Conservation (phyloP, 2,113 vertebrate species). For the Sarotherodon lohbergeri region DNA sequence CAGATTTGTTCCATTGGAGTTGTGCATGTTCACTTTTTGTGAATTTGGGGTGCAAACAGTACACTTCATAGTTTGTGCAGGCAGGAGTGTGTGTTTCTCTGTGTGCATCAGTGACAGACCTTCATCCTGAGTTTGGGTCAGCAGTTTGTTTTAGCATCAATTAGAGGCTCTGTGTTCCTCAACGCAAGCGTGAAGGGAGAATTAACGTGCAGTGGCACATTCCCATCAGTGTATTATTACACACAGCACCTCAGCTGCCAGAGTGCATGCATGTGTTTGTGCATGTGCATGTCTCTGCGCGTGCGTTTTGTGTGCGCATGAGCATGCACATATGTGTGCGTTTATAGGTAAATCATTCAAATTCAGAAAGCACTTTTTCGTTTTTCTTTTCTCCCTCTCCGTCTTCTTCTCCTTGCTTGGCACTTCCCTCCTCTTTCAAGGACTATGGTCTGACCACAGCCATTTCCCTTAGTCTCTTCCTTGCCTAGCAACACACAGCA, state of each 20-base stretch:
- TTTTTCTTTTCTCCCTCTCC: background rate
- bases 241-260: constrained; percentile 59
- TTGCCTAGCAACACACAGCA: constrained; percentile 56
- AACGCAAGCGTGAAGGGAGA: constrained; percentile 85
- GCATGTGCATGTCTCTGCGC: background rate
- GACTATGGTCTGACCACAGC: constrained; percentile 70
- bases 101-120: constrained; percentile 64
- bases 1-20: background rate
- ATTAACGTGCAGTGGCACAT: constrained; percentile 89
- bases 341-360: constrained; percentile 1
- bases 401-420: constrained; percentile 19
- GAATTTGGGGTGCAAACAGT: constrained; percentile 10
- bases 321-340: background rate
- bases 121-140: constrained; percentile 72
- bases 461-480: constrained; percentile 66
- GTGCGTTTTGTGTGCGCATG: background rate
- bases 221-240: constrained; percentile 81
- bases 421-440: constrained; percentile 50
- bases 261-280: constrained; percentile 22
- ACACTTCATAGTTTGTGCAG: constrained; percentile 30
- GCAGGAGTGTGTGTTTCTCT: constrained; percentile 26
- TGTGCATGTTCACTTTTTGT: background rate
- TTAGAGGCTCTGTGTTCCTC: constrained; percentile 88
- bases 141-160: constrained; percentile 80
- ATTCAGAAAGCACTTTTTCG: constrained; percentile 9